These are phyloP conservation scores for Arctocebus calabarensis DNA, from an alignment of 2,797 vertebrate species.

Conservation along the genomic window DNA sequence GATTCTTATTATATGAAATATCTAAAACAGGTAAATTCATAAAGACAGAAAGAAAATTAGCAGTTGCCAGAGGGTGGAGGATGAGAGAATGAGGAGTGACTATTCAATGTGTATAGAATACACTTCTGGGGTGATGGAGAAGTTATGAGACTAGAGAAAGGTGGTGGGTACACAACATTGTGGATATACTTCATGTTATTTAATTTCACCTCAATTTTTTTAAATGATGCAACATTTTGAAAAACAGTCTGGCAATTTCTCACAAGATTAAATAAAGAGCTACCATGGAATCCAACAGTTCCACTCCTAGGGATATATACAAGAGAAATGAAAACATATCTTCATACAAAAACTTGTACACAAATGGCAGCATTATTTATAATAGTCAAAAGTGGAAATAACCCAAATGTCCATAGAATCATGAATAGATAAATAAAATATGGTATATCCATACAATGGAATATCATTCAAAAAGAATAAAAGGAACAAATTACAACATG, in stretches of 20 bases:
- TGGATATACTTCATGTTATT: background rate
- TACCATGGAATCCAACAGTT: background rate
- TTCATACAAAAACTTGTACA: constrained; percentile 12
- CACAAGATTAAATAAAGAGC: background rate
- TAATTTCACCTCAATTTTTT: background rate
- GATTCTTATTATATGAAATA: background rate
- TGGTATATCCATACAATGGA: background rate
- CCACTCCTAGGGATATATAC: background rate
- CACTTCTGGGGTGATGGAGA: background rate
- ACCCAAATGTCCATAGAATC: background rate
- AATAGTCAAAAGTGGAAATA: background rate
- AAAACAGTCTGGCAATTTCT: background rate
- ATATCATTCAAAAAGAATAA: constrained; percentile 18
- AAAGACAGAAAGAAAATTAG: background rate
- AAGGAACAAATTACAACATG: background rate
- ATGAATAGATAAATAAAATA: background rate
- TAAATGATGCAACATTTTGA: background rate
- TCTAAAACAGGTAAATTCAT: background rate
- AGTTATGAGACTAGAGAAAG: background rate
- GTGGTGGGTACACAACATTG: background rate
- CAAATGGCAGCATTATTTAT: background rate
- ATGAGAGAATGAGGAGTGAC: background rate
- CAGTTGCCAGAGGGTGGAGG: background rate
- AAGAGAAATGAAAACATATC: background rate
- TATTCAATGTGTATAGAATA: background rate